These are phyloP conservation scores for Nothoprocta perdicaria DNA, from an alignment of 2,113 vertebrate species.

Conservation along the genomic window DNA sequence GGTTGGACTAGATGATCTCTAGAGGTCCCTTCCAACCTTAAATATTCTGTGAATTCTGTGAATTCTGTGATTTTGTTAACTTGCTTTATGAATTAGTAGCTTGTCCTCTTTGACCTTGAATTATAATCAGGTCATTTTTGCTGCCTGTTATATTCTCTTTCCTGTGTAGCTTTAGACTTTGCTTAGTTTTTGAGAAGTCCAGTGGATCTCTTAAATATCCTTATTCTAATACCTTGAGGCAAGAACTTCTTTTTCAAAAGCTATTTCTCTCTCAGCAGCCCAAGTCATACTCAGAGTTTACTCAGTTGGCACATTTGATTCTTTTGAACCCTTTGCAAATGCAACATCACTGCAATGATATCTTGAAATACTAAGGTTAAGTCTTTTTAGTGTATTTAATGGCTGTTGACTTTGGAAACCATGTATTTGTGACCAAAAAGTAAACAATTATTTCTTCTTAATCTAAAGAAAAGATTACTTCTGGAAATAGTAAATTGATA, in stretches of 20 bases:
- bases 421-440: not conserved
- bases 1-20: too few relatives aligned
- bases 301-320: not conserved
- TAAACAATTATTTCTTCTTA: fast-evolving
- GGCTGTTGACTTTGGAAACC: not conserved
- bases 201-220: not conserved
- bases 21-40: too few relatives aligned
- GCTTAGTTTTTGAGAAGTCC: not conserved
- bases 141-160: not conserved
- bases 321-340: not conserved
- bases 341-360: not conserved
- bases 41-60: too few relatives aligned
- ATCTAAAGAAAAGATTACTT: not conserved
- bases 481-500: not conserved
- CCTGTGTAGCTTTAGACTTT: not conserved
- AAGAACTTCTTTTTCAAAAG: not conserved
- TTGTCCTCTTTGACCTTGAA: not conserved
- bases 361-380: not conserved
- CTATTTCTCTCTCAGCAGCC: not conserved
- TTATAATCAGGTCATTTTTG: fast-evolving
- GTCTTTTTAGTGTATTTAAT: not conserved
- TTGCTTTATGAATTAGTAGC: not conserved
- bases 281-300: not conserved
- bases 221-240: not conserved
- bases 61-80: not conserved